Percentiles rank a stretch among this genome's conserved stretches.
These are phyloP conservation scores for Carcinoscorpius rotundicauda DNA, from an alignment of 1,140 invertebrate species.

Conservation along the genomic window DNA sequence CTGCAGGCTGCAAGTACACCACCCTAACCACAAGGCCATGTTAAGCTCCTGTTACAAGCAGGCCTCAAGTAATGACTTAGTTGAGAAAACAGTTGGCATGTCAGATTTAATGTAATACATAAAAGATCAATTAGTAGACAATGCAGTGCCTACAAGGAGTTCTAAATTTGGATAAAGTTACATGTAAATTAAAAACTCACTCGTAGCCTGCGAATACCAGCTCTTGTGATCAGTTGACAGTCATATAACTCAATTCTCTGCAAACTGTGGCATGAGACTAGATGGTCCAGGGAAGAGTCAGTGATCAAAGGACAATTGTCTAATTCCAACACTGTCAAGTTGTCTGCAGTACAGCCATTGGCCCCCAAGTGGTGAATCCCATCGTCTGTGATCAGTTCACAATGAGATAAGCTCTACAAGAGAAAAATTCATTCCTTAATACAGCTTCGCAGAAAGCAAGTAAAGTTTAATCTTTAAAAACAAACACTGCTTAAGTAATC, in stretches of 20 bases:
- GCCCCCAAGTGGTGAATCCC: conserved; percentile 87
- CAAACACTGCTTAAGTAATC: no score
- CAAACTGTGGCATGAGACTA: conserved; percentile 85
- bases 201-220: conserved; percentile 87
- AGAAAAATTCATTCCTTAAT: conserved; percentile 1
- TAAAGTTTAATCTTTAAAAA: no score
- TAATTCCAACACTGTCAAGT: conserved; percentile 83
- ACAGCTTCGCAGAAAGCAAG: no score
- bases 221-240: conserved; percentile 94
- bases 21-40: no score
- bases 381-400: conserved; percentile 96
- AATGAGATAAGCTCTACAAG: conserved; percentile 85
- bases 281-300: conserved; percentile 92
- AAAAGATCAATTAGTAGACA: no score
- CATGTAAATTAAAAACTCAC: conserved; percentile 39
- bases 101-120: no score
- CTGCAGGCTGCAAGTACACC: no score
- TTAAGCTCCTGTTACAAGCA: no score
- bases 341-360: conserved; percentile 80
- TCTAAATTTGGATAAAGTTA: no score
- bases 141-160: no score
- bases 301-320: conserved; percentile 98
- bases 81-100: no score
- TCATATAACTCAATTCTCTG: conserved; percentile 96
- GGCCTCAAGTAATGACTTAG: no score